Conservation (phyloP, 2,797 vertebrate genomes). For the Cephalopachus bancanus region DNA sequence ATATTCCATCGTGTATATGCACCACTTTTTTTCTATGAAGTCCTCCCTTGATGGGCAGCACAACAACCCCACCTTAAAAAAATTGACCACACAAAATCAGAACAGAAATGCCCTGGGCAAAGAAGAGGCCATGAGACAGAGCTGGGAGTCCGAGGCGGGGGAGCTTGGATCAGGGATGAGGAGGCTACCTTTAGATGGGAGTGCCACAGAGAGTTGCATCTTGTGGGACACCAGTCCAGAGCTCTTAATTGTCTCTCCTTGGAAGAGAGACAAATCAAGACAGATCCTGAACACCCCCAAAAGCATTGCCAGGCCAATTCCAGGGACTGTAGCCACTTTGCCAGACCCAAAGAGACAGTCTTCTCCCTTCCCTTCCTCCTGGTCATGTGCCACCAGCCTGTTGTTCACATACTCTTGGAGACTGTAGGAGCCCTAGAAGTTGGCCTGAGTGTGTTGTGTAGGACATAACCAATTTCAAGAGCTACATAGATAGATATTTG, state of each 20-base stretch:
- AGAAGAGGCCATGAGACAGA: background rate
- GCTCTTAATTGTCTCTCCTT: background rate
- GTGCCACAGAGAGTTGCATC: fast-evolving
- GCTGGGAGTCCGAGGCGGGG: background rate
- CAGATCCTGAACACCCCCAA: too few relatives aligned
- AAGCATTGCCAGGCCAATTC: background rate
- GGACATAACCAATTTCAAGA: background rate
- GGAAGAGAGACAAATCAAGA: background rate
- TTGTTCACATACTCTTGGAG: background rate
- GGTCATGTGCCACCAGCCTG: background rate
- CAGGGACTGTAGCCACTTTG: background rate
- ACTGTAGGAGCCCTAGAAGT: background rate
- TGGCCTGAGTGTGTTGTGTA: background rate
- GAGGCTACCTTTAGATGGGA: background rate
- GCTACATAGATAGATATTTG: too few relatives aligned
- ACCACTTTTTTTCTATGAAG: too few relatives aligned
- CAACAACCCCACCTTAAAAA: background rate
- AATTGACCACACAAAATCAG: background rate
- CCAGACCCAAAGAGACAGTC: background rate
- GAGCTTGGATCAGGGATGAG: background rate
- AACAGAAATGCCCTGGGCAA: background rate
- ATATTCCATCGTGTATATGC: too few relatives aligned
- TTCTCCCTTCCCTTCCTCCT: background rate
- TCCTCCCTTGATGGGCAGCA: too few relatives aligned
- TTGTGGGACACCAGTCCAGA: background rate